Evolutionary conservation across 2,888 invertebrate genomes (phyloP).

Genomic region (Micropterix aruncella): DNA sequence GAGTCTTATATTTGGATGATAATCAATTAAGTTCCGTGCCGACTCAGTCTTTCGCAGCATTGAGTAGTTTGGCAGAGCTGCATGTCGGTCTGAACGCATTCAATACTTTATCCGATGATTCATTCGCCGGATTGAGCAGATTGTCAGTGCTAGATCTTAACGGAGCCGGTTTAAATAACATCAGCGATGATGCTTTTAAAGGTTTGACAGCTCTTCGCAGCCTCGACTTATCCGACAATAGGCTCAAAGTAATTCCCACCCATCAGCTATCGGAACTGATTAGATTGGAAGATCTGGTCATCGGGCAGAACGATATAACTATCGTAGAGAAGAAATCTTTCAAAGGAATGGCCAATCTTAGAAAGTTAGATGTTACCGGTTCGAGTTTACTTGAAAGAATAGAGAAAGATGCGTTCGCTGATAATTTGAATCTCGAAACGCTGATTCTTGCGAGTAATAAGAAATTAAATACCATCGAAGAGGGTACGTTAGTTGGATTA

Average conservation of each 20-base stretch:
- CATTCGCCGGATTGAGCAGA: slow-evolving; percentile 63
- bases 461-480: slow-evolving; percentile 55
- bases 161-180: slow-evolving; percentile 67
- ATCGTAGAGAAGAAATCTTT: slow-evolving; percentile 59
- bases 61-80: slow-evolving; percentile 69
- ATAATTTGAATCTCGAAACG: slow-evolving; percentile 69
- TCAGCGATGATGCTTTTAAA: slow-evolving; percentile 61
- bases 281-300: slow-evolving; percentile 63
- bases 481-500: slow-evolving; percentile 61
- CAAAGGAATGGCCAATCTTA: slow-evolving; percentile 61
- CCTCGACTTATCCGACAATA: slow-evolving; percentile 69
- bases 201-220: slow-evolving; percentile 63
- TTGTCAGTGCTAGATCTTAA: slow-evolving; percentile 65
- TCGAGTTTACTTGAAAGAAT: slow-evolving; percentile 58
- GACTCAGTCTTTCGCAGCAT: slow-evolving; percentile 52
- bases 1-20: slow-evolving; percentile 72
- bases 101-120: slow-evolving; percentile 57
- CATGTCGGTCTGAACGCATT: slow-evolving; percentile 77
- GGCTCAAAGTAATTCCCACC: slow-evolving; percentile 60
- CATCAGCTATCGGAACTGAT: slow-evolving; percentile 53
- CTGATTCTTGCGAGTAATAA: slow-evolving; percentile 66
- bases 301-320: slow-evolving; percentile 73
- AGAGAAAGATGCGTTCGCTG: slow-evolving; percentile 63
- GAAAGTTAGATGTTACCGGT: slow-evolving; percentile 64
- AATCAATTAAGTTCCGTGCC: slow-evolving; percentile 69